phyloP scores from a whole-genome alignment of 2,797 vertebrate species.

The Pelobates cultripes region DNA sequence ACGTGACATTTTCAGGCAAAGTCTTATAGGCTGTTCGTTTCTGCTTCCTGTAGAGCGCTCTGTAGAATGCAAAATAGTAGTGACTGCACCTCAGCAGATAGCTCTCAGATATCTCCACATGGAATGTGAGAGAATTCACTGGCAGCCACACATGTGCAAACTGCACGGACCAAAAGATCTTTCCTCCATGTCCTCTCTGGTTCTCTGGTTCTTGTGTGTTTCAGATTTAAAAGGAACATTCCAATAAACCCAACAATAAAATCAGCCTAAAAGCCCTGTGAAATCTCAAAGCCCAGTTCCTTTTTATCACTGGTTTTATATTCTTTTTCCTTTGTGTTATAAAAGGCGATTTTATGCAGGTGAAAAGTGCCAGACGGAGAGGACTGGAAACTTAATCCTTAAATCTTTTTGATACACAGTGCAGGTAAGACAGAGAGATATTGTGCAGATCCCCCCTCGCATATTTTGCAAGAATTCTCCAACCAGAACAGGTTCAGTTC shows the following conservation, averaged over 20 bases:
- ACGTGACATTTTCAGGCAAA: too few relatives aligned
- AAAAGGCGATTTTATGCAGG: constrained; percentile 51
- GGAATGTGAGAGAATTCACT: not conserved
- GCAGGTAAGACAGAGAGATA: constrained; percentile 30
- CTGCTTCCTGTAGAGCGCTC: too few relatives aligned
- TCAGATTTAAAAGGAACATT: constrained; percentile 47
- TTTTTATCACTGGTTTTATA: constrained; percentile 53
- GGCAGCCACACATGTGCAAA: constrained; percentile 1
- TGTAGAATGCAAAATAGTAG: too few relatives aligned
- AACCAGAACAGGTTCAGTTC: not conserved
- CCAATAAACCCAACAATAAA: constrained; percentile 54
- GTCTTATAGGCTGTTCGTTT: too few relatives aligned
- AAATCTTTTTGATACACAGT: constrained; percentile 44
- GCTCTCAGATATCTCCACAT: not conserved
- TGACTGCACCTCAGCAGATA: not conserved
- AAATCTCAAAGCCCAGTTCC: constrained; percentile 46
- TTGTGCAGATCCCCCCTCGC: constrained; percentile 20
- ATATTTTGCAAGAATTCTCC: not conserved
- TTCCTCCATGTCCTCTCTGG: constrained; percentile 37
- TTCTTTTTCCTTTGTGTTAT: constrained; percentile 55
- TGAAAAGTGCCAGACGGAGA: constrained; percentile 51
- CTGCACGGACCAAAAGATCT: constrained; percentile 14
- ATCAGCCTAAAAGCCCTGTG: constrained; percentile 49
- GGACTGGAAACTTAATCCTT: constrained; percentile 52
- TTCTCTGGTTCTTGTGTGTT: constrained; percentile 26